Evolutionary conservation across 2,113 vertebrate genomes (phyloP), one percentile per base, ranked within the genome.

Genomic region (Marmota monax): DNA sequence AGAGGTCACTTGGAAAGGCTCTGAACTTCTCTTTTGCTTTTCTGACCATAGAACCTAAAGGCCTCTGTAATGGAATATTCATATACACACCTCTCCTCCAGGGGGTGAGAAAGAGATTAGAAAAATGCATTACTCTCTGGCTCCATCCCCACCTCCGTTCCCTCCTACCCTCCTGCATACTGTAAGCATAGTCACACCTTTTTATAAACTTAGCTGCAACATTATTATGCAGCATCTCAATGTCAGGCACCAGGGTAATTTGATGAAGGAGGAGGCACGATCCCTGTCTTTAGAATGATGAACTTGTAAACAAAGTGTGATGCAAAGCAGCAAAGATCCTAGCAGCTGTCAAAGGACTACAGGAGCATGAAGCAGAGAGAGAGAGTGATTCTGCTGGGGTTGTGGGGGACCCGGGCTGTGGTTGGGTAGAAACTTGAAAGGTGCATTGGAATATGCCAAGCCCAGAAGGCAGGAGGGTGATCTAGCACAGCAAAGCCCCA

Each of bases 211-310:
- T 88, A 58, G 76, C 42, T 77, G n/a, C 65, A 74, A 87, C 8
- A 20, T 79, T 63, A 88, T 61, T 53, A 65, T 45, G 53, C 23
- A 79, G 32, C 39, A 86, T 84, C 20, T 84, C 79, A 72, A 23
- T 37, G 22, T 25, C 67, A 92, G 80, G 37, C 45, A 8, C 6
- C 32, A 12, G 29, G 79, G n/a, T 61, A 32, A 76, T 83, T 80
- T 39, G 53, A 90, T 34, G 72, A 97, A 84, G 88, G 98, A 97
- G 8, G 93, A 98, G 96, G 65, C 29, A 84, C 22, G 70, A 51
- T 61, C 34, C 39, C 58, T 74, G 42, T 58, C 82, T 86, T 90
- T 42, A 86, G 65, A 39, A 53, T 61, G 48, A 25, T 61, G 58
- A 74, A 67, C 48, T 72, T 73, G 17, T 67, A 86, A 95, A 87